Conservation (phyloP, 2,797 vertebrate species). For the Myotis pilosus region DNA sequence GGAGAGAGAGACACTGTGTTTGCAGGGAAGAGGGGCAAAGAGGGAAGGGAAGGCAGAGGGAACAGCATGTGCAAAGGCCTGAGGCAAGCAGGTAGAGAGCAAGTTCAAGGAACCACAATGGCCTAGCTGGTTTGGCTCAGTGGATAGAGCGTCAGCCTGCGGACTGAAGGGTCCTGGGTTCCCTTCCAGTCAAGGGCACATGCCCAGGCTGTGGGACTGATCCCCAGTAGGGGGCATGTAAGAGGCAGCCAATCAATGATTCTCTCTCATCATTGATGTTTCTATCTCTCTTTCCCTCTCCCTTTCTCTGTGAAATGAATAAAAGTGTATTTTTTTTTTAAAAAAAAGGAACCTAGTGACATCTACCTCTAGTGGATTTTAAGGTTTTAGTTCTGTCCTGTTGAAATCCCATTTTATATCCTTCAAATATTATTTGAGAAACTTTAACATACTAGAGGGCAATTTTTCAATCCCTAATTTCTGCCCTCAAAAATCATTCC, state of each 20-base stretch:
- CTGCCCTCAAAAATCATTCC: background rate
- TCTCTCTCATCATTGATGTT: too few species aligned
- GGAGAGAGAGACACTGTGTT: background rate
- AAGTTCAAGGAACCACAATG: background rate
- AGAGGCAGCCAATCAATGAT: too few species aligned
- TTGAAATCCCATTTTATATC: background rate
- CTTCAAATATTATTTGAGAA: background rate
- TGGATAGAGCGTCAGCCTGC: too few species aligned
- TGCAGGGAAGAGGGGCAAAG: background rate
- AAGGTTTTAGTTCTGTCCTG: background rate
- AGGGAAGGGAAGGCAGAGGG: background rate
- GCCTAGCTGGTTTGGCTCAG: too few species aligned
- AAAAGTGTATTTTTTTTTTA: too few species aligned
- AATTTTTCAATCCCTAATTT: background rate
- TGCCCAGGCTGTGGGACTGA: too few species aligned
- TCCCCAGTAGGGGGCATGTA: too few species aligned
- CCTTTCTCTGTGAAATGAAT: too few species aligned
- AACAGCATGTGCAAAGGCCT: background rate
- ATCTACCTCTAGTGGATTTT: background rate
- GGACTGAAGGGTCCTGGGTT: too few species aligned
- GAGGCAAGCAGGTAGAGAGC: too few species aligned
- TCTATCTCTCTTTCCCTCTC: too few species aligned
- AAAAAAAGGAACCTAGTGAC: background rate
- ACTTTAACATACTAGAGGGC: background rate
- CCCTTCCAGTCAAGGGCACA: too few species aligned